A percentile compares a stretch with the other conserved stretches of the same genome.
phyloP scores from a whole-genome alignment of 1,140 invertebrate species.

The Bombus impatiens region DNA sequence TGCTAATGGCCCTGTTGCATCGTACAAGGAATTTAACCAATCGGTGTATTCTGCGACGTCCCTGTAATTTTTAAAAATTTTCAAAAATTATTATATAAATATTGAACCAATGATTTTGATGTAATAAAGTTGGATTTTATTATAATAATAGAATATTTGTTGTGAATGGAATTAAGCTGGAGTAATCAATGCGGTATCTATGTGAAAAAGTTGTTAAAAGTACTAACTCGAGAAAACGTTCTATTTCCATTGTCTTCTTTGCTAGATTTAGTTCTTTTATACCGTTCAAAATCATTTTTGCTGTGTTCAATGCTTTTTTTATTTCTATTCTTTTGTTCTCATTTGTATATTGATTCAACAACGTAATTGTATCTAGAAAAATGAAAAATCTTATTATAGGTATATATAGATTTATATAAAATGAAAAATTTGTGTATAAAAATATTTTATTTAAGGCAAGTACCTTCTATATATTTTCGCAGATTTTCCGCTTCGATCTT shows the following conservation, averaged over 20 bases:
- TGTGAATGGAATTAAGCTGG: not conserved
- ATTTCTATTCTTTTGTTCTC: conserved; percentile 84
- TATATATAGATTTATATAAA: not conserved
- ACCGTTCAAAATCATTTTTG: conserved; percentile 82
- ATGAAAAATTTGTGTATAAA: not conserved
- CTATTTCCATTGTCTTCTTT: conserved; percentile 75
- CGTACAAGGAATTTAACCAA: conserved; percentile 80
- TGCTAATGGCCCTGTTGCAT: conserved; percentile 77
- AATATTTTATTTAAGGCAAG: not conserved
- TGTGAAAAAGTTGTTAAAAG: not conserved
- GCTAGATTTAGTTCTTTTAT: conserved; percentile 83
- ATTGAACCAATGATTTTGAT: not conserved
- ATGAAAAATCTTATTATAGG: not conserved
- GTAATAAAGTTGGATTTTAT: not conserved
- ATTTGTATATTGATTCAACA: conserved; percentile 83
- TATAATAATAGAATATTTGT: not conserved
- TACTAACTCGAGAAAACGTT: conserved; percentile 80
- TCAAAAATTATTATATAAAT: not conserved
- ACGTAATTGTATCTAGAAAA: conserved; percentile 75
- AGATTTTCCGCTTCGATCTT: conserved; percentile 75
- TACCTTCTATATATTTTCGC: conserved; percentile 71
- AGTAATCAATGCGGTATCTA: not conserved
- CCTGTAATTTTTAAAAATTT: conserved; percentile 47
- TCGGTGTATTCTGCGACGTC: conserved; percentile 71
- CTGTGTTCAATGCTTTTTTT: conserved; percentile 84